A percentile compares a stretch with the other conserved stretches of the same genome.
phyloP scores from a whole-genome alignment of 1,140 invertebrate species.

The Nebria ingens region DNA sequence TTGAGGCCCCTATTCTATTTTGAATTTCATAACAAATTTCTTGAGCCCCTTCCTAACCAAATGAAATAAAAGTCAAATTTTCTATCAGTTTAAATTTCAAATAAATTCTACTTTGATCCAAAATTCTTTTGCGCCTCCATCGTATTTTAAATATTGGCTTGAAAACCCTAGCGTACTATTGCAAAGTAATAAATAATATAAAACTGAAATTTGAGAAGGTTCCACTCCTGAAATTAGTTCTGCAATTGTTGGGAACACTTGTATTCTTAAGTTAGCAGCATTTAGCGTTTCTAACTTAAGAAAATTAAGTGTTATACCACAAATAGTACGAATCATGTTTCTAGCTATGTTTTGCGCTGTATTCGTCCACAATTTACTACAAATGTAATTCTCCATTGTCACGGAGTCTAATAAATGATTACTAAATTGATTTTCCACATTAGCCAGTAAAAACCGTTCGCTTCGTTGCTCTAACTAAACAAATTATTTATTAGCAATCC shows the following conservation, averaged over 20 bases:
- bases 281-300: no score
- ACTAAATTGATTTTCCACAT: no score
- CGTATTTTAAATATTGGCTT: constrained; percentile 2
- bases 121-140: constrained; percentile 2
- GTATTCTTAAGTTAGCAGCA: no score
- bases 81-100: neutral
- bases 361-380: neutral
- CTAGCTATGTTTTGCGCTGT: neutral
- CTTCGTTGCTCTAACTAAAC: neutral
- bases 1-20: neutral
- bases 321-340: constrained; percentile 10
- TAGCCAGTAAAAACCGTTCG: no score
- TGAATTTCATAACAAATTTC: constrained; percentile 12
- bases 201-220: constrained; percentile 10
- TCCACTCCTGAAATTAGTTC: constrained; percentile 14
- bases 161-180: constrained; percentile 13
- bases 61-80: neutral
- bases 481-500: neutral
- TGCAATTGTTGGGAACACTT: no score
- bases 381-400: constrained; percentile 15
- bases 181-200: constrained; percentile 14
- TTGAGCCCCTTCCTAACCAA: neutral
- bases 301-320: constrained; percentile 11
- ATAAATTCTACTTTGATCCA: constrained; percentile 4
- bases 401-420: constrained; percentile 11